Conservation (phyloP, 2,888 invertebrate genomes). For the Apamea sordens region DNA sequence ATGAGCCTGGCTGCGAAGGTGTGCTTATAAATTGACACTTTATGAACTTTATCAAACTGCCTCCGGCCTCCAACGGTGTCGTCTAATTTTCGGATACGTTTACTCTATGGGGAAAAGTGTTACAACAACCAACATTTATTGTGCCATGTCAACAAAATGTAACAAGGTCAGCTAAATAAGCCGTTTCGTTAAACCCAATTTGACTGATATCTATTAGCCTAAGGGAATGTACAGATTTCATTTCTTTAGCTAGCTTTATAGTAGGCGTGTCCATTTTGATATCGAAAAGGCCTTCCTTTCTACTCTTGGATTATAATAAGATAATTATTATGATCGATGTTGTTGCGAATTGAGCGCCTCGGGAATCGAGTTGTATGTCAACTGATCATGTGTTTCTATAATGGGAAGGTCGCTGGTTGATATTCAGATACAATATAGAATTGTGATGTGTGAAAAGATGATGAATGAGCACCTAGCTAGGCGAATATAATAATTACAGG, state of each 20-base stretch:
- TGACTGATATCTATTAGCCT: slow-evolving; percentile 45
- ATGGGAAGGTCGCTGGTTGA: slow-evolving; percentile 39
- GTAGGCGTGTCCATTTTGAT: slow-evolving; percentile 37
- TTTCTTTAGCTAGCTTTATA: slow-evolving; percentile 19
- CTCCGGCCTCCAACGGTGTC: slow-evolving; percentile 17
- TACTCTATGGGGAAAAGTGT: slow-evolving; percentile 23
- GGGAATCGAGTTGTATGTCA: slow-evolving; percentile 51
- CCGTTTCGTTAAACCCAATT: slow-evolving; percentile 39
- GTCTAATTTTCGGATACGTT: slow-evolving; percentile 22
- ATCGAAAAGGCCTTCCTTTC: slow-evolving; percentile 50
- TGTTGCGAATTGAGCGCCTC: slow-evolving; percentile 52
- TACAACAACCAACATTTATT: slow-evolving; percentile 40
- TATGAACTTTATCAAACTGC: slow-evolving; percentile 50
- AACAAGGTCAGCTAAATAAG: slow-evolving; percentile 46
- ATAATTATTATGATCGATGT: slow-evolving; percentile 61
- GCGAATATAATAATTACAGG: neutral
- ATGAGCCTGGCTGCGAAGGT: slow-evolving; percentile 11
- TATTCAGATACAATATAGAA: slow-evolving; percentile 24
- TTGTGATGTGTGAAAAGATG: slow-evolving; percentile 9
- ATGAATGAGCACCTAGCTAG: slow-evolving; percentile 15
- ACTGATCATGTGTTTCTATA: slow-evolving; percentile 50
- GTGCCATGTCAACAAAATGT: slow-evolving; percentile 36
- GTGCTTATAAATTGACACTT: slow-evolving; percentile 45
- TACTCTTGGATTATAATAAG: slow-evolving; percentile 45
- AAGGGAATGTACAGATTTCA: slow-evolving; percentile 40